phyloP scores from a whole-genome alignment of 2,888 invertebrate species.

The Pseudoips prasinana region DNA sequence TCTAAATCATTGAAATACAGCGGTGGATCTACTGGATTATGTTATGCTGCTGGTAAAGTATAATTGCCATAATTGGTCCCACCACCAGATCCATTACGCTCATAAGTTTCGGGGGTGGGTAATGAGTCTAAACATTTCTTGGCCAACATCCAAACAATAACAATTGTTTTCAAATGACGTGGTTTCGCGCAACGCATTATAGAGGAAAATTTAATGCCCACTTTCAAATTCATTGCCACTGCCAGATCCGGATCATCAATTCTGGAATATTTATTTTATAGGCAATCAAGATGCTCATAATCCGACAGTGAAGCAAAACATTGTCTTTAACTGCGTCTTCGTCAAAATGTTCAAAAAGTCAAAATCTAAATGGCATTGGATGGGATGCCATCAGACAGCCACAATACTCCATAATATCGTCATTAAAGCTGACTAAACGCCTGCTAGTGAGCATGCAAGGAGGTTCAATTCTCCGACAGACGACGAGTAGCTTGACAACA shows the following conservation, averaged over 20 bases:
- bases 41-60: constrained; percentile 33
- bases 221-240: constrained; percentile 24
- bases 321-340: constrained; percentile 31
- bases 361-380: constrained; percentile 25
- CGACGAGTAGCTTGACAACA: constrained; percentile 34
- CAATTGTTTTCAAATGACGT: constrained; percentile 43
- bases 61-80: constrained; percentile 26
- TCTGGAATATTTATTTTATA: constrained; percentile 27
- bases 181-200: constrained; percentile 39
- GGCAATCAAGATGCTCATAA: constrained; percentile 16
- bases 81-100: constrained; percentile 34
- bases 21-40: constrained; percentile 29
- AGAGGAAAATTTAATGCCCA: constrained; percentile 30
- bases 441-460: constrained; percentile 30
- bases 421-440: constrained; percentile 37
- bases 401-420: constrained; percentile 39
- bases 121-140: constrained; percentile 43
- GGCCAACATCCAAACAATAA: constrained; percentile 42
- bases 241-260: constrained; percentile 4
- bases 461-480: constrained; percentile 38
- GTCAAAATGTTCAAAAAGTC: constrained; percentile 12
- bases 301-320: constrained; percentile 8
- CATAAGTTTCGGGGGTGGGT: constrained; percentile 33
- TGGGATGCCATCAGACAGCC: constrained; percentile 35
- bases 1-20: constrained; percentile 33